Percentiles rank a stretch among this genome's conserved stretches.
These are phyloP conservation scores for Brachyptera putata DNA, from an alignment of 2,888 invertebrate genomes.

Conservation along the genomic window DNA sequence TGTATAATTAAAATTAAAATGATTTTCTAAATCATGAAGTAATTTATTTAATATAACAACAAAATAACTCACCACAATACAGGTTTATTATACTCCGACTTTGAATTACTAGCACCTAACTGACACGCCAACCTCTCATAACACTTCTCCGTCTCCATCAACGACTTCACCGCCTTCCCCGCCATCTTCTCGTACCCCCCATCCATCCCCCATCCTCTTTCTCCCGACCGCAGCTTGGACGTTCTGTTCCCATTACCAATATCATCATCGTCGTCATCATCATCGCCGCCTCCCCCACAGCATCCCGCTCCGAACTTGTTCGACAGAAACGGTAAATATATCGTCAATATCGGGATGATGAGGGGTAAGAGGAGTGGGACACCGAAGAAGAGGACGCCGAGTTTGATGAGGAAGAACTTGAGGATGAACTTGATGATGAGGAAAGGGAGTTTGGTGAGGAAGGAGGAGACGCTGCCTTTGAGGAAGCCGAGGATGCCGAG, in stretches of 20 bases:
- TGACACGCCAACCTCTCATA: constrained; percentile 31
- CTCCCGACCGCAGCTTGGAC: constrained; percentile 34
- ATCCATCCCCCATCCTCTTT: too few species aligned
- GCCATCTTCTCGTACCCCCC: constrained; percentile 40
- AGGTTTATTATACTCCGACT: constrained; percentile 3
- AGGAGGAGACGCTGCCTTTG: constrained; percentile 26
- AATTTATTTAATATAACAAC: too few species aligned
- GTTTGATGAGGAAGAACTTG: constrained; percentile 26
- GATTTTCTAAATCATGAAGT: too few species aligned
- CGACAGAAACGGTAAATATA: not conserved
- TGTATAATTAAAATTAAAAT: too few species aligned
- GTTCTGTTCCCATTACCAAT: not conserved
- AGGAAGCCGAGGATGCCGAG: constrained; percentile 26
- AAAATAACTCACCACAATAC: constrained; percentile 1
- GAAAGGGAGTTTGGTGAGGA: constrained; percentile 23
- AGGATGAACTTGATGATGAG: constrained; percentile 23
- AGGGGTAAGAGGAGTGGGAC: constrained; percentile 6
- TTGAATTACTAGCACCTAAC: constrained; percentile 21
- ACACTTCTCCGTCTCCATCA: constrained; percentile 29
- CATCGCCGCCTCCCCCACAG: constrained; percentile 51
- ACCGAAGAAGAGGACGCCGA: not conserved
- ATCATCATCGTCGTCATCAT: constrained; percentile 44
- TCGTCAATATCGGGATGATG: not conserved
- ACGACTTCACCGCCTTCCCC: constrained; percentile 54
- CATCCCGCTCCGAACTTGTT: constrained; percentile 16